Conservation (phyloP, 2,888 invertebrate species). For the Lepidonotus clava region DNA sequence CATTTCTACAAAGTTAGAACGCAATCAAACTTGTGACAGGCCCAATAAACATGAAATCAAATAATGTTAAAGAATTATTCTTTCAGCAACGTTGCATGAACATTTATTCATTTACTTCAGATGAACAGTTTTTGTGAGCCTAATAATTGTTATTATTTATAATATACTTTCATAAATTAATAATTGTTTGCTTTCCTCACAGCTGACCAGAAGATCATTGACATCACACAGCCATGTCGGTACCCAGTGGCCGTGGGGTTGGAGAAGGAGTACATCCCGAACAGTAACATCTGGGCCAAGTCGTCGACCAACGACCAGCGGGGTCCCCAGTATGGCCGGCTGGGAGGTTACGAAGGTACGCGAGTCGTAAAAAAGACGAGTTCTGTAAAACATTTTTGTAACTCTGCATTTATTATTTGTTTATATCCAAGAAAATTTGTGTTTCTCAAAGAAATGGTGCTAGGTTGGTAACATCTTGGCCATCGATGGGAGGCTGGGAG, state of each 20-base stretch:
- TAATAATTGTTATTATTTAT: neutral
- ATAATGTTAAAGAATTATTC: neutral
- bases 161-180: neutral
- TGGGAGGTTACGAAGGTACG: constrained; percentile 67
- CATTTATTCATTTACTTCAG: neutral
- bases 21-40: too few relatives aligned
- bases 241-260: constrained; percentile 67
- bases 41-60: neutral
- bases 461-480: constrained; percentile 67
- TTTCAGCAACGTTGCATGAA: neutral
- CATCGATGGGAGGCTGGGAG: constrained; percentile 64
- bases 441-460: too few relatives aligned
- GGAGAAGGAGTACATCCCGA: constrained; percentile 68
- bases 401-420: neutral
- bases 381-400: too few relatives aligned
- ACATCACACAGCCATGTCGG: constrained; percentile 67
- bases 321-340: constrained; percentile 63
- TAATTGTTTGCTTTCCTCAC: neutral
- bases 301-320: constrained; percentile 64
- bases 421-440: too few relatives aligned
- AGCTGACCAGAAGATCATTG: constrained; percentile 57
- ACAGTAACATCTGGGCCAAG: constrained; percentile 66
- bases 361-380: too few relatives aligned
- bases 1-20: too few relatives aligned
- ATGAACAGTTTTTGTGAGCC: neutral